Percentiles rank a stretch among this genome's conserved stretches.
These are phyloP conservation scores for Merluccius polli DNA, from an alignment of 2,797 vertebrate species.

Conservation along the genomic window DNA sequence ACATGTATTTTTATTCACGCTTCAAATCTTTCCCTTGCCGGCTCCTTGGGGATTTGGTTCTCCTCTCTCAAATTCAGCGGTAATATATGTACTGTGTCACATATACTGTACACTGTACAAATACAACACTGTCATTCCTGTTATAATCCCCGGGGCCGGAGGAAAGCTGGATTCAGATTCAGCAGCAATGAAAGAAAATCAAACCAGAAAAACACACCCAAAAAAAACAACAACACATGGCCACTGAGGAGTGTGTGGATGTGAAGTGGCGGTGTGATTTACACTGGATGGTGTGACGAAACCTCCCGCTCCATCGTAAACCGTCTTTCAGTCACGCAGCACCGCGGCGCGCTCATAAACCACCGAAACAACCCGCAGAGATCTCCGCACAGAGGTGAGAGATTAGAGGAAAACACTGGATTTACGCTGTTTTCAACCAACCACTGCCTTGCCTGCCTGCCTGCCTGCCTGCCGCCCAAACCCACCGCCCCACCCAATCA, in stretches of 20 bases:
- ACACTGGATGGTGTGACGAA: not conserved
- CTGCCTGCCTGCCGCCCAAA: not conserved
- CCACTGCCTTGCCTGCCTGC: not conserved
- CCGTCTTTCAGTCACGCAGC: not conserved
- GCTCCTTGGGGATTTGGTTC: not conserved
- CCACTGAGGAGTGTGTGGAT: not conserved
- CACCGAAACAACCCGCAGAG: not conserved
- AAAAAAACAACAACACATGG: not conserved
- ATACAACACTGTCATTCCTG: not conserved
- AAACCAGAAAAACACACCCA: not conserved
- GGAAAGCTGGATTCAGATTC: conserved; percentile 1
- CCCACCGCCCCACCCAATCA: too few relatives aligned
- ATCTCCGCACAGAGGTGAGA: not conserved
- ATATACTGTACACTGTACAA: not conserved
- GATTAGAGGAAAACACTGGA: not conserved
- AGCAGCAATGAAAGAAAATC: not conserved
- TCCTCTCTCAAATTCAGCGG: not conserved
- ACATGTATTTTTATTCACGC: not conserved
- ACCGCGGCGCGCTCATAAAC: not conserved
- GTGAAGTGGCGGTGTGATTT: not conserved
- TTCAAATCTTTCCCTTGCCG: not conserved
- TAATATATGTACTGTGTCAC: not conserved
- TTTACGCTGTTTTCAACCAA: not conserved
- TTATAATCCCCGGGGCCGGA: not conserved
- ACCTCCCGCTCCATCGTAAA: not conserved